Conservation (phyloP, 2,113 vertebrate genomes). For the Callipepla californica region DNA sequence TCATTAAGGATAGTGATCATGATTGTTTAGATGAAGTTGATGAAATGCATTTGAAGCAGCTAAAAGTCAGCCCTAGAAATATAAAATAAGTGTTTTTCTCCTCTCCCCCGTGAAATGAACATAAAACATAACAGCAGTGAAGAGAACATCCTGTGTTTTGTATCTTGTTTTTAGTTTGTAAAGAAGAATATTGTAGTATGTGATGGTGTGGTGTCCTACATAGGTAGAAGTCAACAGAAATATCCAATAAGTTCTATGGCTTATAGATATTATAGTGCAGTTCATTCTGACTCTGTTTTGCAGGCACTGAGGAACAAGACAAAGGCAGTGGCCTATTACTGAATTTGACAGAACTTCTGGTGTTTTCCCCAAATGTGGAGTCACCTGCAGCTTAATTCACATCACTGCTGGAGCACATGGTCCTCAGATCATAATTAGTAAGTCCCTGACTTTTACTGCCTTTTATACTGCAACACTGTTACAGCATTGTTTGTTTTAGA, state of each 20-base stretch:
- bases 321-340: constrained; percentile 74
- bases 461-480: background rate
- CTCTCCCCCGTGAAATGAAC: background rate
- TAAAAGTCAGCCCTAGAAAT: background rate
- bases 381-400: constrained; percentile 91
- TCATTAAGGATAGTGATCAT: background rate
- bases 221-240: background rate
- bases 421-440: constrained; percentile 92
- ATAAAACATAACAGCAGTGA: background rate
- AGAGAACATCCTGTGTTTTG: rapidly evolving
- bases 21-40: background rate
- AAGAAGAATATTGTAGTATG: background rate
- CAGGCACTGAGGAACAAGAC: background rate
- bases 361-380: constrained; percentile 93
- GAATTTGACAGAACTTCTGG: constrained; percentile 89
- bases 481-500: background rate
- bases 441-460: constrained; percentile 44
- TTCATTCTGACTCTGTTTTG: background rate
- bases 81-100: background rate
- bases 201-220: background rate
- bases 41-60: background rate
- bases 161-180: background rate
- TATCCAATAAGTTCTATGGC: background rate
- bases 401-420: constrained; percentile 90
- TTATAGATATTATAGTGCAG: background rate